Evolutionary conservation across 2,113 vertebrate genomes (phyloP).

Genomic region (Raja brachyura): DNA sequence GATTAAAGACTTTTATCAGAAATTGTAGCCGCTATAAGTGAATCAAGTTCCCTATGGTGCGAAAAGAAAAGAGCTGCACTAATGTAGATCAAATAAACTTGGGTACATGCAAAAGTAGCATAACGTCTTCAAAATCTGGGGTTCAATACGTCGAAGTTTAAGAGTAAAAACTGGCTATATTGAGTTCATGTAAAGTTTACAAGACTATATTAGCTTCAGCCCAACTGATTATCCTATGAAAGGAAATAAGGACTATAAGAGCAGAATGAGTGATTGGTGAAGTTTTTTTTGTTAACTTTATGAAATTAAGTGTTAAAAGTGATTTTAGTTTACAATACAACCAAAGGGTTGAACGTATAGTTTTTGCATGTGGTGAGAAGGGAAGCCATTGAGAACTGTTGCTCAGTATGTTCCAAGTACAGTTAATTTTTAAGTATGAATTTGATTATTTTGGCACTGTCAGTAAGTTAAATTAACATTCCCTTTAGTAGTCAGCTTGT

Average conservation of each 20-base stretch:
- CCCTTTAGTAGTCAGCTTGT: constrained; percentile 25
- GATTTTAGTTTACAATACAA: not conserved
- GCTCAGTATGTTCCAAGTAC: constrained; percentile 23
- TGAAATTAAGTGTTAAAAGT: not conserved
- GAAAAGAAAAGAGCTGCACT: not conserved
- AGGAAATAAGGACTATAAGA: not conserved
- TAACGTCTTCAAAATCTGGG: not conserved
- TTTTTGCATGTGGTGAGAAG: not conserved
- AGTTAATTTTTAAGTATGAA: constrained; percentile 34
- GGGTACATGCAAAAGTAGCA: not conserved
- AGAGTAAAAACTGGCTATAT: not conserved
- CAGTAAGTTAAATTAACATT: constrained; percentile 36
- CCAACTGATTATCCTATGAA: not conserved
- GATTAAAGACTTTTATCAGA: not conserved
- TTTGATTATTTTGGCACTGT: constrained; percentile 36
- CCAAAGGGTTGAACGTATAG: not conserved
- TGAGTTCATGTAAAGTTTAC: not conserved
- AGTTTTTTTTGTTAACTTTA: not conserved
- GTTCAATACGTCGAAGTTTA: not conserved
- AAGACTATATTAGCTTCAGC: not conserved
- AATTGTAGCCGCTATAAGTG: not conserved
- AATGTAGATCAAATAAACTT: not conserved
- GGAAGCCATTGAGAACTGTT: constrained; percentile 20
- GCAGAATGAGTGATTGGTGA: not conserved
- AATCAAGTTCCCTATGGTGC: not conserved